These are phyloP conservation scores for Apotomis capreana DNA, from an alignment of 2,888 invertebrate species.

Conservation along the genomic window DNA sequence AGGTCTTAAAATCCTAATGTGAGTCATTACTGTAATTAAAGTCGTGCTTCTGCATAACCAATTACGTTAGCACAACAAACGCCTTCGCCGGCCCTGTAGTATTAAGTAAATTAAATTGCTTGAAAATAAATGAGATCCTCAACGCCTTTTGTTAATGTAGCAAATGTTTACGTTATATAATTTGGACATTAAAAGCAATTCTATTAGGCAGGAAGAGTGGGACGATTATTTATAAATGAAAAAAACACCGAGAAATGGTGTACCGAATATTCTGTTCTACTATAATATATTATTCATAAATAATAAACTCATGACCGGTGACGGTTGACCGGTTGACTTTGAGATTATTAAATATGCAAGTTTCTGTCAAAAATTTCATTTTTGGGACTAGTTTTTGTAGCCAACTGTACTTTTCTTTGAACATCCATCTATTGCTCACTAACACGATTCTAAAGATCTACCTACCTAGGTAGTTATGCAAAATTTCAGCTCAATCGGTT, in stretches of 20 bases:
- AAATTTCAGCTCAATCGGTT: too few relatives aligned
- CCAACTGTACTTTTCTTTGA: too few relatives aligned
- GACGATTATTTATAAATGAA: conserved; percentile 13
- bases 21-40: conserved; percentile 48
- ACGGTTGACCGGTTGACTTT: too few relatives aligned
- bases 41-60: conserved; percentile 48
- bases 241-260: neutral
- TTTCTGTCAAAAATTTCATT: too few relatives aligned
- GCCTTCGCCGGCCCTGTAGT: conserved; percentile 16
- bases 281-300: too few relatives aligned
- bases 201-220: neutral
- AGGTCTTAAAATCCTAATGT: conserved; percentile 27
- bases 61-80: conserved; percentile 41
- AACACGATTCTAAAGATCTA: too few relatives aligned
- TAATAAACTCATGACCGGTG: too few relatives aligned
- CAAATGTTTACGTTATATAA: conserved; percentile 26
- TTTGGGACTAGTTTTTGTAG: too few relatives aligned
- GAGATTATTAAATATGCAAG: too few relatives aligned
- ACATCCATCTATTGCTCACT: too few relatives aligned
- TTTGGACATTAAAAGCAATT: conserved; percentile 15
- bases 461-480: too few relatives aligned
- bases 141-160: conserved; percentile 28
- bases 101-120: conserved; percentile 48
- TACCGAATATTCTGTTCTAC: too few relatives aligned
- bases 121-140: conserved; percentile 37